Base-by-base conservation (phyloP, 2,888 invertebrate species). In the Stomorhina lunata region DNA sequence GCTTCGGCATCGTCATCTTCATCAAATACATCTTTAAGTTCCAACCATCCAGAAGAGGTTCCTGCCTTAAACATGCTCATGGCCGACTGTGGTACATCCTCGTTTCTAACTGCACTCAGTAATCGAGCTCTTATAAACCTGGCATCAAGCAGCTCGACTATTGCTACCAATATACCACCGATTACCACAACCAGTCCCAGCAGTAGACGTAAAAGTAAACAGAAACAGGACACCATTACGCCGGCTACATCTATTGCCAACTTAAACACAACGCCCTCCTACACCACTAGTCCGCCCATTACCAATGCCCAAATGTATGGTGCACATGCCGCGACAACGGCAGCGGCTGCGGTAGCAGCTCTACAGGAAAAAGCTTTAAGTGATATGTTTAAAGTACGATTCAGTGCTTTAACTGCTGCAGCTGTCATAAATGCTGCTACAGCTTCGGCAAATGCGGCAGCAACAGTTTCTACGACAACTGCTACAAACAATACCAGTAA, bases 301-400 rank as follows among this genome's bases (percentile, higher is more conserved):
- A 85, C 69, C 82, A 87, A 66, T 32, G 27, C 20, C 15, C 72
- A 73, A 25, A 59, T 80, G 55, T 86, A 85, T 40, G 66, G 85
- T 10, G 85, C 86, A 45, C 84, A 80, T 22, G 75, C 34, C 27
- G n/a, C n/a, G n/a, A 40, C 71, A 63, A 59, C 77, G 22, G 57
- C 84, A 37, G 78, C 77, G 12, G 78, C 81, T 45, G 84, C 84
- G 48, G 85, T 85, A 3, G 84, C 85, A 12, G 85, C 87, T 5
- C 29, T 88, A 2, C 87, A 88, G 9, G 88, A 89, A 71, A 85
- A 85, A 6, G 85, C 87, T 7, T 83, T 88, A 10, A 85, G 81
- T 5, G 86, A 88, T 65, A 86, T 89, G 55, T 86, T 89, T 10
- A 88, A 88, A 63, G 87, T 87, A 0, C 86, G 87, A n/a, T 85